phyloP scores from a whole-genome alignment of 2,797 vertebrate species.

The Uromys caudimaculatus region DNA sequence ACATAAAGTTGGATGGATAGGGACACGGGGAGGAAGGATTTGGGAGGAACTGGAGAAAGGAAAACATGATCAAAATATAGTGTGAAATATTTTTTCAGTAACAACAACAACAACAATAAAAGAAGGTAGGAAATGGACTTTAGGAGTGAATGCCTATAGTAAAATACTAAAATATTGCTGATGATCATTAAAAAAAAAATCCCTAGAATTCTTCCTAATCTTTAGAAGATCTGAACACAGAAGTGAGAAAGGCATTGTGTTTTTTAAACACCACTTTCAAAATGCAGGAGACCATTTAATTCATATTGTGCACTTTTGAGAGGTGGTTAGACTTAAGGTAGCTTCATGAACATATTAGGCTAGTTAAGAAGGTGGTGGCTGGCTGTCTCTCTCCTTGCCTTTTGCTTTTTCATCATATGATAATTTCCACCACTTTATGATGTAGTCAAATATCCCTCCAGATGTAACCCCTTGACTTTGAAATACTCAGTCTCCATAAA shows the following conservation, averaged over 20 bases:
- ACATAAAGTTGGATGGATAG: not conserved
- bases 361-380: too few relatives aligned
- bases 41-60: not conserved
- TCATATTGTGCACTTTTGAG: not conserved
- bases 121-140: not conserved
- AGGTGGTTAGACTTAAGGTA: not conserved
- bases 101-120: not conserved
- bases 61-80: not conserved
- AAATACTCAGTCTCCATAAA: not conserved
- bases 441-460: not conserved
- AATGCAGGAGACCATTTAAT: not conserved
- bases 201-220: not conserved
- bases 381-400: not conserved
- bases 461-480: not conserved
- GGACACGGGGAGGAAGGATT: not conserved
- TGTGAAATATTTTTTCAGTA: not conserved
- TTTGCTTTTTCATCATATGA: not conserved
- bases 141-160: not conserved
- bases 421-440: not conserved
- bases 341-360: not conserved
- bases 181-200: not conserved
- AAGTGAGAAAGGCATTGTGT: not conserved
- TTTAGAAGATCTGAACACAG: not conserved
- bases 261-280: not conserved
- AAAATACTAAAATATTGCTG: not conserved